A percentile compares a stretch with the other conserved stretches of the same genome.
These are phyloP conservation scores for Ophthalmolycus amberensis DNA, from an alignment of 2,113 vertebrate genomes.

Conservation along the genomic window DNA sequence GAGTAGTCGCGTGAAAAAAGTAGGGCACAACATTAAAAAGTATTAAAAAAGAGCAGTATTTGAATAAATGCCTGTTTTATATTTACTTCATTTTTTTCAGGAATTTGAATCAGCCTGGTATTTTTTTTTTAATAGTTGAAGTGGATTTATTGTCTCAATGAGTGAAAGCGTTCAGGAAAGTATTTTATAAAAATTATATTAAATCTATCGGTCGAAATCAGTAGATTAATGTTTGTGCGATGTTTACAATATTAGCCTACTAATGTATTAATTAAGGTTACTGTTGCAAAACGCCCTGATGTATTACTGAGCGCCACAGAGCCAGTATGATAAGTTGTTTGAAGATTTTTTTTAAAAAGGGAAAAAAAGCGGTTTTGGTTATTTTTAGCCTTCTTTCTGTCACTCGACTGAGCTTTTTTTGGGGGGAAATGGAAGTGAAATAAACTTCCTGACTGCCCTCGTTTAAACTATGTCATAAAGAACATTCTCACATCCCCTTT, in stretches of 20 bases:
- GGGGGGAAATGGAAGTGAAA: slow-evolving; percentile 47
- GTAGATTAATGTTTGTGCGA: not conserved
- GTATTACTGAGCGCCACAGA: not conserved
- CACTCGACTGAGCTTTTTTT: not conserved
- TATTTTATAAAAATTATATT: not conserved
- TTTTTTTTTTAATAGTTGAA: not conserved
- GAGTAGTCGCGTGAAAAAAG: not conserved
- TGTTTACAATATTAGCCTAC: not conserved
- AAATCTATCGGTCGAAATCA: not conserved
- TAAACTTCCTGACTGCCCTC: not conserved
- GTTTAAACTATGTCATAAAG: not conserved
- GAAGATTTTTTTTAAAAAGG: not conserved
- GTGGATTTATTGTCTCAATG: not conserved
- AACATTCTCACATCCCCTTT: slow-evolving; percentile 10
- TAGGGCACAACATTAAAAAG: not conserved
- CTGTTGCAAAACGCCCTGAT: not conserved
- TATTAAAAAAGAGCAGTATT: not conserved
- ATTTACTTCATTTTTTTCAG: not conserved
- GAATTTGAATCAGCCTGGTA: not conserved
- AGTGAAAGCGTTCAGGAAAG: too few relatives aligned
- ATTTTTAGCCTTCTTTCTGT: slow-evolving; percentile 6
- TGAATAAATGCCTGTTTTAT: not conserved
- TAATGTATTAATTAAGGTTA: not conserved
- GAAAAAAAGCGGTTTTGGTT: not conserved
- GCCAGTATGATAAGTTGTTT: not conserved